Percentiles rank a stretch among this genome's conserved stretches.
Evolutionary conservation across 2,797 vertebrate species (phyloP).

Genomic region (Hemitrygon akajei): DNA sequence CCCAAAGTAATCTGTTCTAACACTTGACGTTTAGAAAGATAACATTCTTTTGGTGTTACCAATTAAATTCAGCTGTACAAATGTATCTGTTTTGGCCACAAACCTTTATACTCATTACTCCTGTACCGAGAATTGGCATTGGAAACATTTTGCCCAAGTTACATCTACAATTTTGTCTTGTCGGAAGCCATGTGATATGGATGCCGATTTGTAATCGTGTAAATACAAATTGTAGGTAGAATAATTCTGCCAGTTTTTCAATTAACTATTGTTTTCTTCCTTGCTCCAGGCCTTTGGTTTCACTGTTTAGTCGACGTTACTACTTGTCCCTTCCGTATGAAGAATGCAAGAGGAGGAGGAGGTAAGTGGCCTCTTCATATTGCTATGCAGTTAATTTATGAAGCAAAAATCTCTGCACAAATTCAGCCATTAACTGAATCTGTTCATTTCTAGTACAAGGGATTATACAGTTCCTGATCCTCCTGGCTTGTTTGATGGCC

Average conservation of each 20-base stretch:
- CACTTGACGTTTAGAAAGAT: neutral
- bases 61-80: neutral
- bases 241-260: neutral
- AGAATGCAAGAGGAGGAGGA: conserved; percentile 82
- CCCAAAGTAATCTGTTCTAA: neutral
- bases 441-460: conserved; percentile 56
- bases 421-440: neutral
- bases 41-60: neutral
- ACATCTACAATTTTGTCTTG: neutral
- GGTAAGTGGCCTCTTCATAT: conserved; percentile 55
- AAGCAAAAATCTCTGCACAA: neutral
- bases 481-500: conserved; percentile 82
- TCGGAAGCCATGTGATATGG: neutral
- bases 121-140: neutral
- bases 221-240: neutral
- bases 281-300: conserved; percentile 65
- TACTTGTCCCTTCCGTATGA: conserved; percentile 78
- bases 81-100: neutral
- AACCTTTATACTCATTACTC: neutral
- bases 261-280: neutral
- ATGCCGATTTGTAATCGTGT: neutral
- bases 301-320: conserved; percentile 70
- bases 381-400: too few relatives aligned
- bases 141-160: neutral
- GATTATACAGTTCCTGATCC: conserved; percentile 78